Base-by-base conservation (phyloP, 2,113 vertebrate genomes). In the Hipposideros armiger region DNA sequence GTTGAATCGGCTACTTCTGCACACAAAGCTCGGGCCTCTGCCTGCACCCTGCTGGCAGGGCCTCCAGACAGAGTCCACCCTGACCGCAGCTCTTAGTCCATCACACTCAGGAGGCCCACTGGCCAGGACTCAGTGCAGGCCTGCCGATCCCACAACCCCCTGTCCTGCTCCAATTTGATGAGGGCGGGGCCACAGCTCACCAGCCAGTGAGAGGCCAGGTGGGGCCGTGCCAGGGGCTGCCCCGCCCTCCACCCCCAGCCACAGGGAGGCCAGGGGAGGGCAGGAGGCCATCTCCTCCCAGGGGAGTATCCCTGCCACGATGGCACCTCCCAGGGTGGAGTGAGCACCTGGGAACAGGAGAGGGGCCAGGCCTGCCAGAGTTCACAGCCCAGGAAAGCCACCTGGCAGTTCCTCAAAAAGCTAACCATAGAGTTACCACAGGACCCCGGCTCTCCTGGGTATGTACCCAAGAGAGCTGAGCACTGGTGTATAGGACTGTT, bases 181-280 rank as follows among this genome's bases (percentile, higher is more conserved):
- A 20, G 28, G 72, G 15, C 0, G 0, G 22, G 16, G 6, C 47
- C 42, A 15, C 0, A 0, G 36, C 66, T 72, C 84, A 42, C 11
- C 40, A 36, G 50, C 42, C 45, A 13, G 14, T 0, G 32, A 30
- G 8, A 52, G 73, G 47, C 47, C 4, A 3, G 47, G 19, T 2
- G 0, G 36, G 64, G 47, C 70, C 50, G 28, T 13, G 8, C 40
- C 45, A 9, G 52, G 8, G 6, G n/a, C 47, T 50, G 1, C 47
- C 47, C 47, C 47, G 13, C 45, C 17, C 52, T 36, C 36, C 36
- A 36, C 36, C 40, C n/a, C 16, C 45, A 54, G 74, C 26, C 30
- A 50, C 10, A 1, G 42, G 54, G 28, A n/a, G 86, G 30, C 20
- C 8, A 14, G 67, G 28, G 30, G 20, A 36, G 2, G 42, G 42